Conservation (phyloP, 1,140 invertebrate genomes). For the Leptoteleia sp. region DNA sequence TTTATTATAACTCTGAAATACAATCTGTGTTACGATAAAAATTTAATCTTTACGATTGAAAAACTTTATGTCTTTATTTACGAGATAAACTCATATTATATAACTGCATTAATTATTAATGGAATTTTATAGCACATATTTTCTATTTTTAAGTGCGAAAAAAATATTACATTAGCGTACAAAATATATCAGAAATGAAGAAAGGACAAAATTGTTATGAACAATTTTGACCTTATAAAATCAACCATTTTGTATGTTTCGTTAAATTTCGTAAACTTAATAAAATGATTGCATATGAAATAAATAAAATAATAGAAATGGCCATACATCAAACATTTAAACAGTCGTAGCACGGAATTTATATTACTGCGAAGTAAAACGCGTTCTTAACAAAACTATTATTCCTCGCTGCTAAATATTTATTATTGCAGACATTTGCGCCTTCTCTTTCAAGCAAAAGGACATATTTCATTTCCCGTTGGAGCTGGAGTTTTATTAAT, state of each 20-base stretch:
- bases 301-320: no score
- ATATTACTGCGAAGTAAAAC: slow-evolving; percentile 15
- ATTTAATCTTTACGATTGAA: slow-evolving; percentile 51
- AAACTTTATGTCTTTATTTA: slow-evolving; percentile 23
- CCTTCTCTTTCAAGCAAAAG: slow-evolving; percentile 8
- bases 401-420: slow-evolving; percentile 28
- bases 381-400: slow-evolving; percentile 3
- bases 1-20: slow-evolving; percentile 46
- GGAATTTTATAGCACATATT: no score
- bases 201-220: no score
- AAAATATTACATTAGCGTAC: no score
- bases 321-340: no score
- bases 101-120: no score
- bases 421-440: slow-evolving; percentile 27
- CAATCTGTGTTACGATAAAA: slow-evolving; percentile 38
- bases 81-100: not conserved
- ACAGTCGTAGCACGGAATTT: not conserved
- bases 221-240: no score
- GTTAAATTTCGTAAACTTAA: no score
- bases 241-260: no score
- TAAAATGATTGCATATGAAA: no score
- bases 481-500: slow-evolving; percentile 61
- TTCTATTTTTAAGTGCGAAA: no score
- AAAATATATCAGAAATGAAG: no score
- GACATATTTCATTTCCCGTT: slow-evolving; percentile 38